These are phyloP conservation scores for Pammene fasciana DNA, from an alignment of 2,888 invertebrate genomes.

Conservation along the genomic window DNA sequence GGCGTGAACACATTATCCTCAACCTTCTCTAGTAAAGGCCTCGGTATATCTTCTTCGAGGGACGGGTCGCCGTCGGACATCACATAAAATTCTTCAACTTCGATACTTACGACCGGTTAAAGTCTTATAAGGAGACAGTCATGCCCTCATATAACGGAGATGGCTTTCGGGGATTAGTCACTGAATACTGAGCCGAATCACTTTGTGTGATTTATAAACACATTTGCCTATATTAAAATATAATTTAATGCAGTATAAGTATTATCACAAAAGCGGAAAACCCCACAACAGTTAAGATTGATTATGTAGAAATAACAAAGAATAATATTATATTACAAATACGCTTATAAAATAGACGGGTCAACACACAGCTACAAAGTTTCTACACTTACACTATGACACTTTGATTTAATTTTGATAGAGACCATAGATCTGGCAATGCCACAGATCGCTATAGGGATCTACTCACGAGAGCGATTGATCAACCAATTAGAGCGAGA, in stretches of 20 bases:
- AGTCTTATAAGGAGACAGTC: slow-evolving; percentile 33
- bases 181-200: slow-evolving; percentile 30
- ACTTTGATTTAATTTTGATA: no score
- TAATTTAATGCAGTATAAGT: background rate
- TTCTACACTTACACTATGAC: no score
- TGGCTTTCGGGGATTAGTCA: slow-evolving; percentile 34
- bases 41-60: slow-evolving; percentile 77
- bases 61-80: slow-evolving; percentile 83
- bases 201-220: slow-evolving; percentile 32
- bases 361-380: no score
- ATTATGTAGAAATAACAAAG: slow-evolving; percentile 8
- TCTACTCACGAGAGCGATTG: no score
- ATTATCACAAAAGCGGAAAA: background rate
- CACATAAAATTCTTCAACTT: slow-evolving; percentile 54
- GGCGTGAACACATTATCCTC: slow-evolving; percentile 79
- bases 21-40: slow-evolving; percentile 66
- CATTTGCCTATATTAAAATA: background rate
- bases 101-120: slow-evolving; percentile 8
- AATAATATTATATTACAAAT: slow-evolving; percentile 17
- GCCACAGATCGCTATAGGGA: no score
- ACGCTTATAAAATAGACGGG: background rate
- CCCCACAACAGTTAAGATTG: background rate
- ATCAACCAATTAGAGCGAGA: no score
- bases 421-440: no score
- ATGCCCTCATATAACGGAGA: slow-evolving; percentile 16